Percentiles rank a stretch among this genome's conserved stretches.
Conservation (phyloP, 64 coral and sea anemone genomes). For the Catalaphyllia jardinei region DNA sequence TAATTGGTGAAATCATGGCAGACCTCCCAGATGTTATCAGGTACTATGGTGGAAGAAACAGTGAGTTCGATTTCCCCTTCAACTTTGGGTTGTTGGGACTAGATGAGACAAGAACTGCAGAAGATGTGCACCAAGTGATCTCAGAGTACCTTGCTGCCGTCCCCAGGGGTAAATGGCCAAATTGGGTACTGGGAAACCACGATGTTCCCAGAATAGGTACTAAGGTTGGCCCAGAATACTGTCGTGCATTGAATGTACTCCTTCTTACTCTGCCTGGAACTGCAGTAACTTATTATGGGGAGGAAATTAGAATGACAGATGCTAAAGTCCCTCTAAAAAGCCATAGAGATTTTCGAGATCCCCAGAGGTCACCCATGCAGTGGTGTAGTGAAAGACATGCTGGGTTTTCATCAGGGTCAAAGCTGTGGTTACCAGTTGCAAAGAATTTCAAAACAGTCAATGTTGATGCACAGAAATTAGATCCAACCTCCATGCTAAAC, state of each 20-base stretch:
- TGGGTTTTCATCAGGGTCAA: constrained; percentile 56
- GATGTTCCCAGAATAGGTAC: constrained; percentile 75
- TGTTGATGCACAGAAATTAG: constrained; percentile 66
- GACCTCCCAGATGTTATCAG: constrained; percentile 37
- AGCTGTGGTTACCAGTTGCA: constrained; percentile 66
- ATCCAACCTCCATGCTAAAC: constrained; percentile 46
- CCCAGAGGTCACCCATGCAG: constrained; percentile 75
- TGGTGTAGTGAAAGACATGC: constrained; percentile 53
- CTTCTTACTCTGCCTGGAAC: constrained; percentile 90
- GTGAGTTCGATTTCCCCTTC: constrained; percentile 87
- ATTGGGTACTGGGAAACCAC: constrained; percentile 89
- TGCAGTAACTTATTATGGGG: constrained; percentile 92
- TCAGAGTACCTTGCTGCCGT: constrained; percentile 63
- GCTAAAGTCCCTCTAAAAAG: constrained; percentile 32
- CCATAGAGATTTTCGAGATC: constrained; percentile 58
- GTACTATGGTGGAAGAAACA: constrained; percentile 69
- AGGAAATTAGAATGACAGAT: constrained; percentile 94
- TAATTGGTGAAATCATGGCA: constrained; percentile 77
- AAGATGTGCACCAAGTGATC: constrained; percentile 61
- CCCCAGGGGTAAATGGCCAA: constrained; percentile 84
- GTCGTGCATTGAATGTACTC: constrained; percentile 69
- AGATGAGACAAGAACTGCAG: constrained; percentile 32
- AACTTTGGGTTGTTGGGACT: constrained; percentile 77
- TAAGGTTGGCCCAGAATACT: constrained; percentile 49
- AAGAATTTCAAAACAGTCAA: constrained; percentile 40